Evolutionary conservation across 1,140 invertebrate genomes (phyloP).

Genomic region (Zaprionus camerounensis): DNA sequence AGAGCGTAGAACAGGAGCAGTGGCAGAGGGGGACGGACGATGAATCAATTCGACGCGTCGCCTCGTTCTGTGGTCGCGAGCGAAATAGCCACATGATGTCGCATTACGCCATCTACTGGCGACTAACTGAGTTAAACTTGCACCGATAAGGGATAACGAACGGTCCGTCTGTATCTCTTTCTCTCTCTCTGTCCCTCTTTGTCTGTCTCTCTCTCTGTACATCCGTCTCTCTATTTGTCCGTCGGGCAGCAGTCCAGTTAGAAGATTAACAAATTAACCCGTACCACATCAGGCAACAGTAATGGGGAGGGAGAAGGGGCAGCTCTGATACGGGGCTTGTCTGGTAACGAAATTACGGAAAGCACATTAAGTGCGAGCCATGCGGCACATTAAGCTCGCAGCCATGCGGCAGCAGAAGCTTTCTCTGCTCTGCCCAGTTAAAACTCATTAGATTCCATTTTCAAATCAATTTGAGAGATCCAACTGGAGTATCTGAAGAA

Average conservation of each 20-base stretch:
- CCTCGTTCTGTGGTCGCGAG: slow-evolving; percentile 22
- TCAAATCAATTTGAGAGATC: too few relatives aligned
- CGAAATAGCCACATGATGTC: slow-evolving; percentile 23
- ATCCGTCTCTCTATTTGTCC: neutral
- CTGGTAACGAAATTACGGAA: slow-evolving; percentile 14
- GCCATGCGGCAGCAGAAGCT: too few relatives aligned
- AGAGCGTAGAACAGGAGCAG: neutral
- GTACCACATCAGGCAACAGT: neutral
- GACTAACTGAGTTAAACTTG: slow-evolving; percentile 35
- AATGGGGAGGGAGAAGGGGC: neutral
- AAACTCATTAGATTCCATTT: too few relatives aligned
- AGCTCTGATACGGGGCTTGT: neutral
- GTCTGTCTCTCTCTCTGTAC: neutral
- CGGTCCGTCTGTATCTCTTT: neutral
- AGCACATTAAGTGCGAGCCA: slow-evolving; percentile 4
- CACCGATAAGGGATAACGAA: slow-evolving; percentile 12
- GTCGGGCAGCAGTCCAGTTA: neutral
- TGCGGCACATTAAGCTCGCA: too few relatives aligned
- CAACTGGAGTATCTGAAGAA: too few relatives aligned
- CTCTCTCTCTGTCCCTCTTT: neutral
- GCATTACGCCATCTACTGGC: slow-evolving; percentile 33
- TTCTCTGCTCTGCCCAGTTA: too few relatives aligned
- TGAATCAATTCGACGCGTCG: slow-evolving; percentile 33
- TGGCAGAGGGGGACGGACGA: neutral
- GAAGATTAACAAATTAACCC: slow-evolving; percentile 29